Evolutionary conservation across 2,888 invertebrate genomes (phyloP), one percentile per base, ranked within the genome.

Genomic region (Xestobium rufovillosum): DNA sequence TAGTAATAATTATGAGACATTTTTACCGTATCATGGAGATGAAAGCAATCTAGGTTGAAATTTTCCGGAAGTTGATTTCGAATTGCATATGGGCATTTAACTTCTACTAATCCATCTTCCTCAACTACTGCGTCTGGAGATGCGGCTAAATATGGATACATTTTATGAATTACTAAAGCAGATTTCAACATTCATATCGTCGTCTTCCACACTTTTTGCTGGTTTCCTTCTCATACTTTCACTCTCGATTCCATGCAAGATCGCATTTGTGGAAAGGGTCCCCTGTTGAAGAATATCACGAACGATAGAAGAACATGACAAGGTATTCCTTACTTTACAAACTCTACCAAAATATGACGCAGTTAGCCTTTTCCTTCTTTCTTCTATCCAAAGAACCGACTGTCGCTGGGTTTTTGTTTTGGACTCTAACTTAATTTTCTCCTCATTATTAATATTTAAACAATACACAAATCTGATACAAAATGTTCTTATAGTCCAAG

Each of bases 61-160:
- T 19, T n/a, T n/a, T 19, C 6, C n/a, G 23, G 6, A 19, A 19
- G 6, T 8, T 19, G 23, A n/a, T n/a, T n/a, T 19, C 23, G 6
- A 8, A n/a, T n/a, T 6, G 6, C n/a, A n/a, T 19, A 19, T n/a
- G 23, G 6, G n/a, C 23, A 19, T n/a, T n/a, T n/a, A 8, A 19
- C 23, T 19, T 19, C 23, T 19, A n/a, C 23, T 19, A 19, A 19
- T 19, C 23, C 23, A 19, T 19, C 23, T 19, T 6, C 6, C 23
- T 19, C n/a, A 19, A 19, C 23, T n/a, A 19, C 6, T 8, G 23
- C 23, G n/a, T 19, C 23, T n/a, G 23, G 23, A 19, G 23, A 19
- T 8, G 23, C 23, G 6, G 23, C n/a, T n/a, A 19, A 19, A 19
- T 8, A 19, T n/a, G 23, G n/a, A 19, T 19, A 19, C n/a, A 8